Evolutionary conservation across 2,113 vertebrate genomes (phyloP).

Genomic region (Tragelaphus buxtoni): DNA sequence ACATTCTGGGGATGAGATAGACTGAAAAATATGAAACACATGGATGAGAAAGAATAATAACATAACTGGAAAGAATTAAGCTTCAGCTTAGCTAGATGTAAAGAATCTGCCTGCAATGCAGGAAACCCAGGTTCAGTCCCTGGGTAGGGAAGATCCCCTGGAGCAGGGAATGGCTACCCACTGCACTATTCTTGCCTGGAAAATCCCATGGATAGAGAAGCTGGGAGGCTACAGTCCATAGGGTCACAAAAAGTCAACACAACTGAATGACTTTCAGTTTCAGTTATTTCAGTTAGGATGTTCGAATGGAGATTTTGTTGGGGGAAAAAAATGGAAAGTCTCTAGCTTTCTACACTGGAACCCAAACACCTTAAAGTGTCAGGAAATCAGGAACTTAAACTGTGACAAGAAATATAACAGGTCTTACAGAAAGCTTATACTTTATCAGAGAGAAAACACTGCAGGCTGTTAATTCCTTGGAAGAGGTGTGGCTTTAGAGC

Average conservation of each 20-base stretch:
- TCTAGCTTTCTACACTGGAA: constrained; percentile 41
- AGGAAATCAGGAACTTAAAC: constrained; percentile 48
- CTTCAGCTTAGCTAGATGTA: not conserved
- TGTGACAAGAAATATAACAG: constrained; percentile 26
- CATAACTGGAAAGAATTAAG: constrained; percentile 55
- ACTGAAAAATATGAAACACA: not conserved
- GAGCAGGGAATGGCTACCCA: not conserved
- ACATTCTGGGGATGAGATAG: not conserved
- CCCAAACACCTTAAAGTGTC: not conserved
- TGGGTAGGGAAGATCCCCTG: not conserved
- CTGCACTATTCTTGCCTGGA: not conserved
- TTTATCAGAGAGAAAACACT: not conserved
- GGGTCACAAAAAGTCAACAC: not conserved
- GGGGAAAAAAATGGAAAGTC: not conserved
- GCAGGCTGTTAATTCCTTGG: not conserved
- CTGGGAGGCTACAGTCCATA: not conserved
- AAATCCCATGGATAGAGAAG: not conserved
- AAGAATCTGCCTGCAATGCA: not conserved
- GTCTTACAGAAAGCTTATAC: not conserved
- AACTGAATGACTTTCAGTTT: not conserved
- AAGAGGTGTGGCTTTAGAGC: not conserved
- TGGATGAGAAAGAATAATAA: constrained; percentile 9
- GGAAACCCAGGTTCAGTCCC: not conserved
- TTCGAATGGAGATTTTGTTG: constrained; percentile 46
- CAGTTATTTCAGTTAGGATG: not conserved